These are phyloP conservation scores for Drosophila prostipennis DNA, from an alignment of 2,888 invertebrate species.

Conservation along the genomic window DNA sequence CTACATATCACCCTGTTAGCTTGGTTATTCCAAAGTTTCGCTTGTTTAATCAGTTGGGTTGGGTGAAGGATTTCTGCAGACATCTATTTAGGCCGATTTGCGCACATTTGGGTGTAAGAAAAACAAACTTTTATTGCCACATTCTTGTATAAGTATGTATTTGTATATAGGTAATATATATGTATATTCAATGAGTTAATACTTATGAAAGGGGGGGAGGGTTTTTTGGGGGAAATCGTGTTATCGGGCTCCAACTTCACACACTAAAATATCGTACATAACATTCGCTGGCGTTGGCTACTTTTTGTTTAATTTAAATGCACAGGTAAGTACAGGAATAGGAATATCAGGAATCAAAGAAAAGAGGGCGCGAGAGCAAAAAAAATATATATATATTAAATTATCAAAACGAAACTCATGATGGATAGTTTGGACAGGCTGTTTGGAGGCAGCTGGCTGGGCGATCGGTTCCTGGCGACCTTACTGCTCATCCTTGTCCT, in stretches of 20 bases:
- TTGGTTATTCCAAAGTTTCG: constrained; percentile 1
- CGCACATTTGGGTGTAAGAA: constrained; percentile 24
- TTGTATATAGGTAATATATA: constrained; percentile 49
- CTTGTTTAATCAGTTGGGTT: constrained; percentile 15
- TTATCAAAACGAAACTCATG: constrained; percentile 45
- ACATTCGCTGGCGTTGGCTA: constrained; percentile 27
- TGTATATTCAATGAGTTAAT: constrained; percentile 70
- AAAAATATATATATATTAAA: constrained; percentile 32
- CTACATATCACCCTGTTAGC: background rate
- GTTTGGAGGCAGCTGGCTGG: constrained; percentile 13
- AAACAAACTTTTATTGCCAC: constrained; percentile 60
- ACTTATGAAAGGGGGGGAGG: constrained; percentile 53
- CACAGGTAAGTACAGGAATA: constrained; percentile 45
- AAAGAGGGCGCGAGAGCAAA: constrained; percentile 30
- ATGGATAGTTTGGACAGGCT: constrained; percentile 33
- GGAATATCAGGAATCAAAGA: constrained; percentile 29
- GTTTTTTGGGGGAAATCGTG: constrained; percentile 51
- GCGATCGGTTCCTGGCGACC: constrained; percentile 43
- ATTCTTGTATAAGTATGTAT: constrained; percentile 59
- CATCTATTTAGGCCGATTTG: background rate
- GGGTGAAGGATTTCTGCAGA: background rate
- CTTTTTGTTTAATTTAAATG: constrained; percentile 56
- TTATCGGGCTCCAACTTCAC: constrained; percentile 40
- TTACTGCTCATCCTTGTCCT: constrained; percentile 98
- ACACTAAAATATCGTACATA: constrained; percentile 41